Evolutionary conservation across 2,113 vertebrate genomes (phyloP).

Genomic region (Chlamydotis undulata): DNA sequence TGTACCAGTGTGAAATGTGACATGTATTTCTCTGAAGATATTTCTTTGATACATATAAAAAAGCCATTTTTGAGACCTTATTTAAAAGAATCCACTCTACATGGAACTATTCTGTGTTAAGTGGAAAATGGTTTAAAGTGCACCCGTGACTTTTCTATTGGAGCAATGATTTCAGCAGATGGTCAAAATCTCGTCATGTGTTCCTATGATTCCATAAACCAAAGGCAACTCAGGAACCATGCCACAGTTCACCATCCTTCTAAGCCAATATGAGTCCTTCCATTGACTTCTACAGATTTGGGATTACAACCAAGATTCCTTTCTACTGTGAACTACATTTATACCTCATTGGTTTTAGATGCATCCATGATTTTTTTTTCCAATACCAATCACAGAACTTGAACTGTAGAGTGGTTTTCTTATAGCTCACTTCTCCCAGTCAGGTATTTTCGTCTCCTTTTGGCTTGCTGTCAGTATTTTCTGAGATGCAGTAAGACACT

Average conservation of each 20-base stretch:
- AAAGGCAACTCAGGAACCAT: neutral
- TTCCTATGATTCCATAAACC: neutral
- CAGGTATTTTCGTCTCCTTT: neutral
- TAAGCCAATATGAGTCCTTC: neutral
- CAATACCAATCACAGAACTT: neutral
- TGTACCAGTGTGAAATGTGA: slow-evolving; percentile 9
- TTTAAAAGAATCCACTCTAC: slow-evolving; percentile 3
- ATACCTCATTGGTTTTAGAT: neutral
- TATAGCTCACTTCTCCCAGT: neutral
- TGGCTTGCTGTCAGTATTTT: neutral
- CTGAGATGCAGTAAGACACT: neutral
- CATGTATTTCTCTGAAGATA: neutral
- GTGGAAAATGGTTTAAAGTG: neutral
- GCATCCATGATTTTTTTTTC: neutral
- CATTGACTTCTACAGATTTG: neutral
- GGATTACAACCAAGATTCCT: neutral
- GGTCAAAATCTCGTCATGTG: neutral
- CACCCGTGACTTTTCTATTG: neutral
- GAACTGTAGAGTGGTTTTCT: neutral
- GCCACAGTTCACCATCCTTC: neutral
- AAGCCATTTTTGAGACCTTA: slow-evolving; percentile 3
- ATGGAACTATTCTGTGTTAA: neutral
- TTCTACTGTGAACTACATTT: neutral
- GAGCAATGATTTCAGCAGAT: slow-evolving; percentile 32
- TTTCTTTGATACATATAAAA: neutral